A percentile compares a stretch with the other conserved stretches of the same genome.
Evolutionary conservation across 2,113 vertebrate species (phyloP).

Genomic region (Macrotus californicus): DNA sequence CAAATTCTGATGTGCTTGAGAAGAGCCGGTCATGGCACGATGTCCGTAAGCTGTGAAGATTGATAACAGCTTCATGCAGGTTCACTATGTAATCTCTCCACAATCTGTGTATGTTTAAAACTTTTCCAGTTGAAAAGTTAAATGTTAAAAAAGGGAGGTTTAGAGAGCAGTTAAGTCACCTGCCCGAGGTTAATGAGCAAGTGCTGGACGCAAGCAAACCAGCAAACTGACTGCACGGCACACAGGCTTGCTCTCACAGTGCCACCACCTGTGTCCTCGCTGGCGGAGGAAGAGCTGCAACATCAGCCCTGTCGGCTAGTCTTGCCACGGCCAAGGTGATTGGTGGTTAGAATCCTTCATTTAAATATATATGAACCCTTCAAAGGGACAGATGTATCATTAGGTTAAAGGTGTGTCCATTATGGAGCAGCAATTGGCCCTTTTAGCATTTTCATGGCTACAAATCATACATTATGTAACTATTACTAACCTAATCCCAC

Average conservation of each 20-base stretch:
- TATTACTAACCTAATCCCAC: background rate
- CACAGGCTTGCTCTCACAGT: background rate
- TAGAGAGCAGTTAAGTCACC: background rate
- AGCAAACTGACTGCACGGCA: background rate
- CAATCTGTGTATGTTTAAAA: background rate
- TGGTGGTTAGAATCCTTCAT: background rate
- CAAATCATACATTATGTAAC: background rate
- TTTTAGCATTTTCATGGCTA: background rate
- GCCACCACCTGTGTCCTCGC: background rate
- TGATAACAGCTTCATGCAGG: background rate
- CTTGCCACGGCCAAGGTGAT: background rate
- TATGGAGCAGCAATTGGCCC: background rate
- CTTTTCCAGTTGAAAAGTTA: background rate
- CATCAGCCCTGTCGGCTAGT: background rate
- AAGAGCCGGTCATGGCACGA: background rate
- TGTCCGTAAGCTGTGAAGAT: background rate
- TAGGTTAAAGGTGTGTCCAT: background rate
- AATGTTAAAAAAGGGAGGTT: background rate
- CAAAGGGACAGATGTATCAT: background rate
- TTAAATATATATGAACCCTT: background rate
- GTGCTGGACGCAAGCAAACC: background rate
- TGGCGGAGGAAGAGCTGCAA: background rate
- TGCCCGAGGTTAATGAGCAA: background rate
- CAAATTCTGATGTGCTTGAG: background rate
- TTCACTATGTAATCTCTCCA: background rate